Percentiles rank a stretch among this genome's conserved stretches.
phyloP scores from a whole-genome alignment of 2,113 vertebrate genomes.

The Pheucticus melanocephalus region DNA sequence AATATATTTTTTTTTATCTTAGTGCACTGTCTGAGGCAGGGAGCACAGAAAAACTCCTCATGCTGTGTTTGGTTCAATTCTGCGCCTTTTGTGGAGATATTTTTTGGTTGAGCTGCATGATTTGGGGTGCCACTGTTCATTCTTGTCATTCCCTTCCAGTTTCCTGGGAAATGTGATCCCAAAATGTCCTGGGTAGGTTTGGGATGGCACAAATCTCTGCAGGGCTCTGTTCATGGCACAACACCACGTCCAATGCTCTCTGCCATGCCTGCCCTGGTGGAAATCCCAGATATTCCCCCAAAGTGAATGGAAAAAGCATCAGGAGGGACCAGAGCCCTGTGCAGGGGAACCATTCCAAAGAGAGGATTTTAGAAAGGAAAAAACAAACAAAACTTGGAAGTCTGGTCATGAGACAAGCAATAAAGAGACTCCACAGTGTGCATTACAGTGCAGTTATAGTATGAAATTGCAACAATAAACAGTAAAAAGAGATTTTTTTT shows the following conservation, averaged over 20 bases:
- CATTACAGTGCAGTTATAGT: not conserved
- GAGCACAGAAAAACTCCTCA: not conserved
- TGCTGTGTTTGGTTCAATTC: not conserved
- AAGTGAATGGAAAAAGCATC: not conserved
- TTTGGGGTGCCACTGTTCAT: not conserved
- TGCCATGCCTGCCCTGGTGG: accelerated
- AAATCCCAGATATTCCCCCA: not conserved
- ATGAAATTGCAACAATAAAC: not conserved
- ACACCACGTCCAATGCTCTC: accelerated
- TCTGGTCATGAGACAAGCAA: not conserved
- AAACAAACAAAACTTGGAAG: not conserved
- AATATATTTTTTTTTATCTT: not conserved
- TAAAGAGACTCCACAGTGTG: not conserved
- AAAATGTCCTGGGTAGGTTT: not conserved
- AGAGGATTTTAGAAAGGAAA: not conserved
- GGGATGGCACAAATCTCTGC: not conserved
- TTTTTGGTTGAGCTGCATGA: not conserved
- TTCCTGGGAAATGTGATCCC: not conserved
- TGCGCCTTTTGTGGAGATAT: not conserved
- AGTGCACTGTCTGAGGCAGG: not conserved
- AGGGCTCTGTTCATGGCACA: not conserved
- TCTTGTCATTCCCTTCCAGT: not conserved
- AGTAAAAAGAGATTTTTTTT: too few species aligned
- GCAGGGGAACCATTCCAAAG: not conserved
- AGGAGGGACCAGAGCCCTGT: not conserved